Evolutionary conservation across 2,797 vertebrate species (phyloP).

Genomic region (Mormyrus proboscirostris): DNA sequence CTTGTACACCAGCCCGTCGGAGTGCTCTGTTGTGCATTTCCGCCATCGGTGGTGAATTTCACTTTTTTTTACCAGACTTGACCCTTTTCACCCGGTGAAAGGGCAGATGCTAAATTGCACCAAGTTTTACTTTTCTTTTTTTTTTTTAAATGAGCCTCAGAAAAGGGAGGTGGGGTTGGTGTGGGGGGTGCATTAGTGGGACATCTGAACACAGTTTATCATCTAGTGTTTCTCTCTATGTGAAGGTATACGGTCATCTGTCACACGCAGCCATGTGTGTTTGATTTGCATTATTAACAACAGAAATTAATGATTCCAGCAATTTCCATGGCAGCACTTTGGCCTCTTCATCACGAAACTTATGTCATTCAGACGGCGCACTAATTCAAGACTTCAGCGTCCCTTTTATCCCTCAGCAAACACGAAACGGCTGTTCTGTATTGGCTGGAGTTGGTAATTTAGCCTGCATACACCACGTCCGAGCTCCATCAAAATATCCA

Average conservation of each 20-base stretch:
- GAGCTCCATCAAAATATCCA: neutral
- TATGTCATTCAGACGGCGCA: constrained; percentile 25
- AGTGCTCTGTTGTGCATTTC: neutral
- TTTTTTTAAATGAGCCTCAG: neutral
- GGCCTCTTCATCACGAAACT: constrained; percentile 34
- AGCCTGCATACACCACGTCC: neutral
- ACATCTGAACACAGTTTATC: neutral
- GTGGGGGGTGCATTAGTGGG: neutral
- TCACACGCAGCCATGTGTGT: constrained; percentile 31
- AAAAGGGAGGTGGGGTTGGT: neutral
- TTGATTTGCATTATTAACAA: constrained; percentile 32
- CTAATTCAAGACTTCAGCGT: constrained; percentile 33
- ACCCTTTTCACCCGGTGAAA: neutral
- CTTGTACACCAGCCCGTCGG: too few relatives aligned
- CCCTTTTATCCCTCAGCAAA: constrained; percentile 12
- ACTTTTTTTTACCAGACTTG: neutral
- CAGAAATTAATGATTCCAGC: constrained; percentile 31
- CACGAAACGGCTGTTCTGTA: constrained; percentile 1
- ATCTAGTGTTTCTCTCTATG: neutral
- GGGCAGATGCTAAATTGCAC: neutral
- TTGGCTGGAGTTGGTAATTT: constrained; percentile 17
- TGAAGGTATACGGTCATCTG: neutral
- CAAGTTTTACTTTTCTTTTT: neutral
- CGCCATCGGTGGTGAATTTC: neutral
- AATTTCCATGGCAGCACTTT: constrained; percentile 36